phyloP scores from a whole-genome alignment of 2,888 invertebrate genomes.

The Agrotis exclamationis region DNA sequence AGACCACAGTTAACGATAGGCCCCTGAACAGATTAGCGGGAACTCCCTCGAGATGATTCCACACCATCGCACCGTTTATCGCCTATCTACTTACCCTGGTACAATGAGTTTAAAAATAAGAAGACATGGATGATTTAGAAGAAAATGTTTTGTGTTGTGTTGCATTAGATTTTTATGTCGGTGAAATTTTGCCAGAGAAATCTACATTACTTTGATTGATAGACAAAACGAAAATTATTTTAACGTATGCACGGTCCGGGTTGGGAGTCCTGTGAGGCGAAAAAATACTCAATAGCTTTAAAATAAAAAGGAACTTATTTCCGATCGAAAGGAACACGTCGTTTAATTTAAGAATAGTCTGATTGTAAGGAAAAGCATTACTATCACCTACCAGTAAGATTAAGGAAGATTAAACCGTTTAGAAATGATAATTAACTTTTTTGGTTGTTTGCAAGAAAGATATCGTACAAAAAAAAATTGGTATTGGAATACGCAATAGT shows the following conservation, averaged over 20 bases:
- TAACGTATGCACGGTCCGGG: too few relatives aligned
- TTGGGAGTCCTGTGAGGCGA: too few relatives aligned
- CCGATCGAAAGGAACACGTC: too few relatives aligned
- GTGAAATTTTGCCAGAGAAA: not conserved
- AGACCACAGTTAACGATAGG: constrained; percentile 69
- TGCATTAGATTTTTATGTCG: not conserved
- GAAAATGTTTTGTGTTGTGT: constrained; percentile 6
- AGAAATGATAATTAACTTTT: not conserved
- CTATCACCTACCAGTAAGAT: too few relatives aligned
- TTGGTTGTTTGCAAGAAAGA: not conserved
- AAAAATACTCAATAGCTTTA: too few relatives aligned
- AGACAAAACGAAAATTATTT: too few relatives aligned
- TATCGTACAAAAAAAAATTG: not conserved
- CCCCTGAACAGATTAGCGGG: constrained; percentile 74
- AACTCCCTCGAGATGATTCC: constrained; percentile 69
- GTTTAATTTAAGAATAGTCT: too few relatives aligned
- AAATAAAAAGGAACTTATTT: too few relatives aligned
- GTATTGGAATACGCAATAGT: too few relatives aligned
- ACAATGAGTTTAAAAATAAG: constrained; percentile 43
- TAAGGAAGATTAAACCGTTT: too few relatives aligned
- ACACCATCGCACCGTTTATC: constrained; percentile 74
- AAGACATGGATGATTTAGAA: constrained; percentile 7
- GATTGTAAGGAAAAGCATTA: too few relatives aligned
- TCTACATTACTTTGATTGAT: not conserved
- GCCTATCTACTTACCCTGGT: constrained; percentile 62